A percentile compares a stretch with the other conserved stretches of the same genome.
phyloP scores from a whole-genome alignment of 2,113 vertebrate genomes.

The Ceyx cyanopectus region DNA sequence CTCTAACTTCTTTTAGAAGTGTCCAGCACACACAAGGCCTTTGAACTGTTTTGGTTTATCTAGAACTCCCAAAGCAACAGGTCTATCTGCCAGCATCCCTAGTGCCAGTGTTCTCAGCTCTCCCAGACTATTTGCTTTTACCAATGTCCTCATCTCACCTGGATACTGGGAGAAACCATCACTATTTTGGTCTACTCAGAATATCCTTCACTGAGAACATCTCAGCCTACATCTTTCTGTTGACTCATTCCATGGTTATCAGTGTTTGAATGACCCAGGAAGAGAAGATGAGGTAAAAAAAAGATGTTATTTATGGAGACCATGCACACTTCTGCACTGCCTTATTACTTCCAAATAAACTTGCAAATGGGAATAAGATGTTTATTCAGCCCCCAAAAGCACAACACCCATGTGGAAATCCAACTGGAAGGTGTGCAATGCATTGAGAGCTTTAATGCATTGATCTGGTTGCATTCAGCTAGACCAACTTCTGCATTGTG shows the following conservation, averaged over 20 bases:
- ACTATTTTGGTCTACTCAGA: background rate
- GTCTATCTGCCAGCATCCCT: background rate
- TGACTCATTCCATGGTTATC: background rate
- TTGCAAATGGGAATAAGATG: background rate
- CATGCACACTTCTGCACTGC: fast-evolving
- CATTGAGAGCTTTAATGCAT: background rate
- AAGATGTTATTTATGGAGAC: background rate
- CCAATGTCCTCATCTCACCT: background rate
- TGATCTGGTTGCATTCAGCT: background rate
- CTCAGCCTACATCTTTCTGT: background rate
- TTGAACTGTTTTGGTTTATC: background rate
- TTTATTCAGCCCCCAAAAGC: background rate
- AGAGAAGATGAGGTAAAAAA: background rate
- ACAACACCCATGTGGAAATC: background rate
- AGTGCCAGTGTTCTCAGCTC: background rate
- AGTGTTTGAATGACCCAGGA: background rate
- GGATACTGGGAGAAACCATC: fast-evolving
- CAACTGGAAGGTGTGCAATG: background rate
- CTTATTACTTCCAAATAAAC: background rate
- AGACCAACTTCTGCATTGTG: background rate
- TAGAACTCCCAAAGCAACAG: background rate
- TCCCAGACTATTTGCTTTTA: background rate
- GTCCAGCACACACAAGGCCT: background rate
- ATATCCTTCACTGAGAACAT: background rate
- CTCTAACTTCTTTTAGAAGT: background rate